Evolutionary conservation across 1,140 invertebrate genomes (phyloP), one percentile per base, ranked within the genome.

Genomic region (Chrysopa pallens): DNA sequence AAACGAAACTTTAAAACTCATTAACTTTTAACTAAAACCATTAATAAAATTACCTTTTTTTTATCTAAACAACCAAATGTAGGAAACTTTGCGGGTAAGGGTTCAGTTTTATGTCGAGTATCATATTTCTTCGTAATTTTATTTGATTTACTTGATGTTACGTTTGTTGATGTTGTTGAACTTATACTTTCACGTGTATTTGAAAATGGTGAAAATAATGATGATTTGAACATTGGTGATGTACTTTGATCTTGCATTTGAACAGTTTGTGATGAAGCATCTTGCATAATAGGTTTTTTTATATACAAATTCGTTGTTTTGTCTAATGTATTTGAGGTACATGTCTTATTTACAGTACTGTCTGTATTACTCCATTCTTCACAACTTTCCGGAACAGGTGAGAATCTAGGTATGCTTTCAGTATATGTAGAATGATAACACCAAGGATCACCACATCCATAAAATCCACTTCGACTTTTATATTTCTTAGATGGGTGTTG

Each of bases 191-290:
- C n/a, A n/a, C n/a, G 8, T 33, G 8, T 2, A 33, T 23, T 23
- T 23, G n/a, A 33, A 6, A 12, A 11, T 12, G 31, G 31, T 11
- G 31, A 11, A 12, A 33, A 33, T 12, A 33, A 12, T 6, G 31
- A 12, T 33, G n/a, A 33, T 33, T 33, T 33, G 4, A 11, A 9
- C n/a, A 52, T 54, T 13, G 54, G 59, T 41, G 58, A 56, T 14
- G 62, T 57, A 48, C 55, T 56, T 47, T 59, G 59, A 40, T 59
- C 58, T 7, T 58, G 51, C 48, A 68, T 58, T 42, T 70, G 64
- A 15, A 64, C 67, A 1, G 72, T 73, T 48, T 73, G 72, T 27
- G 70, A 69, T 4, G 67, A 61, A 0, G 60, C 69, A 43, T 73
- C 68, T 23, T 23, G 17, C 17, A 23, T 23, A 23, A 23, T 23